A percentile compares a stretch with the other conserved stretches of the same genome.
These are phyloP conservation scores for Pterois miles DNA, from an alignment of 2,797 vertebrate species.

Conservation along the genomic window DNA sequence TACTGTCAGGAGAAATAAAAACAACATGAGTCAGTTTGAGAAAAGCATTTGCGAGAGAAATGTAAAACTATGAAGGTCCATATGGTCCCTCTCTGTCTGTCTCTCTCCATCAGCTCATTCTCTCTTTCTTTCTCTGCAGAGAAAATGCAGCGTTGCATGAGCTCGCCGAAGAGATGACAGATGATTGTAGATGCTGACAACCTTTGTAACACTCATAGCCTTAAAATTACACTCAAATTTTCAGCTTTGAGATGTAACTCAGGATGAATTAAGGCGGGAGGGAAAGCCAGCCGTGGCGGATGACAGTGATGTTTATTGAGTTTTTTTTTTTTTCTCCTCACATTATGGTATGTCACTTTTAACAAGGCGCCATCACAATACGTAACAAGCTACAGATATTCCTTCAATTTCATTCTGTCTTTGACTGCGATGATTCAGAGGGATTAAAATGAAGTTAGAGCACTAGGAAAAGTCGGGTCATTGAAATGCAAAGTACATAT, in stretches of 20 bases:
- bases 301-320: constrained; percentile 61
- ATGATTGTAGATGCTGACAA: constrained; percentile 65
- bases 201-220: constrained; percentile 62
- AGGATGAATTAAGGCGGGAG: constrained; percentile 46
- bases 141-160: constrained; percentile 35
- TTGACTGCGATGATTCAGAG: constrained; percentile 22
- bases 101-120: constrained; percentile 51
- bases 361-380: constrained; percentile 48
- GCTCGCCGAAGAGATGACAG: constrained; percentile 54
- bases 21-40: constrained; percentile 72
- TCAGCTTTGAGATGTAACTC: constrained; percentile 47
- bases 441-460: constrained; percentile 39
- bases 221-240: constrained; percentile 63
- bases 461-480: constrained; percentile 23
- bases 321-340: neutral
- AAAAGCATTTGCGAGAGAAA: constrained; percentile 71
- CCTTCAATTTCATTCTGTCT: constrained; percentile 40
- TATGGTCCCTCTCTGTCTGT: constrained; percentile 67
- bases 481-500: constrained; percentile 59
- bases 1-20: constrained; percentile 73
- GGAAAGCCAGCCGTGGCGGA: constrained; percentile 12
- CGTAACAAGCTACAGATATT: constrained; percentile 44
- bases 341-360: constrained; percentile 55
- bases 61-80: constrained; percentile 71
- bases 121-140: constrained; percentile 10